Conservation (phyloP, 2,888 invertebrate genomes). For the Pharmacophagus antenor region DNA sequence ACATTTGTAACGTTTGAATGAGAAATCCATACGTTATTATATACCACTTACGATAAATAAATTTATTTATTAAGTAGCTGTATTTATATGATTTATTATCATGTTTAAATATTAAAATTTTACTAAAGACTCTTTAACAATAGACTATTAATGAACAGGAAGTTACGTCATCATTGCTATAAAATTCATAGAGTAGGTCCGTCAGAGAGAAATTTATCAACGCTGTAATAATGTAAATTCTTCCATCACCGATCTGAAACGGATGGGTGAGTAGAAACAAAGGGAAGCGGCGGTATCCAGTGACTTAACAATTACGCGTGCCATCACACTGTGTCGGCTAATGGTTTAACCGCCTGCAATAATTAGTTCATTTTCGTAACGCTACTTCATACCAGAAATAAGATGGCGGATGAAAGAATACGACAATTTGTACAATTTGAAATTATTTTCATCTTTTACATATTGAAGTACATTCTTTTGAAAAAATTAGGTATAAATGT, state of each 20-base stretch:
- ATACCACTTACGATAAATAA: not conserved
- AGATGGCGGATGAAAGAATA: not conserved
- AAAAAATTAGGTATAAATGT: too few relatives aligned
- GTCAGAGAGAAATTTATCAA: not conserved
- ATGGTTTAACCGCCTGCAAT: conserved; percentile 26
- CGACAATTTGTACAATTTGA: not conserved
- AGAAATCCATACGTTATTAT: not conserved
- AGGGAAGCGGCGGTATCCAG: conserved; percentile 1
- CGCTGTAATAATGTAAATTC: not conserved
- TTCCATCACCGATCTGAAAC: conserved; percentile 8
- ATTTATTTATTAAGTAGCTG: not conserved
- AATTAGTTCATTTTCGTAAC: conserved; percentile 23
- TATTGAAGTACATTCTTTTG: too few relatives aligned
- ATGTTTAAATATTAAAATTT: not conserved
- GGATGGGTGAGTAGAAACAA: conserved; percentile 27
- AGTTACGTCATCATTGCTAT: not conserved
- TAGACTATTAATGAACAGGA: conserved; percentile 1
- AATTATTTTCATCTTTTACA: too few relatives aligned
- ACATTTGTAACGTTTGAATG: not conserved
- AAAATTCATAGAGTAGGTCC: not conserved
- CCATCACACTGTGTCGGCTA: conserved; percentile 24
- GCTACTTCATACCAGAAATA: not conserved
- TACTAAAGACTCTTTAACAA: not conserved
- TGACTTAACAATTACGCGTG: conserved; percentile 26
- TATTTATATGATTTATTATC: not conserved